Evolutionary conservation across 2,797 vertebrate genomes (phyloP).

Genomic region (Orientallactaga sibirica): DNA sequence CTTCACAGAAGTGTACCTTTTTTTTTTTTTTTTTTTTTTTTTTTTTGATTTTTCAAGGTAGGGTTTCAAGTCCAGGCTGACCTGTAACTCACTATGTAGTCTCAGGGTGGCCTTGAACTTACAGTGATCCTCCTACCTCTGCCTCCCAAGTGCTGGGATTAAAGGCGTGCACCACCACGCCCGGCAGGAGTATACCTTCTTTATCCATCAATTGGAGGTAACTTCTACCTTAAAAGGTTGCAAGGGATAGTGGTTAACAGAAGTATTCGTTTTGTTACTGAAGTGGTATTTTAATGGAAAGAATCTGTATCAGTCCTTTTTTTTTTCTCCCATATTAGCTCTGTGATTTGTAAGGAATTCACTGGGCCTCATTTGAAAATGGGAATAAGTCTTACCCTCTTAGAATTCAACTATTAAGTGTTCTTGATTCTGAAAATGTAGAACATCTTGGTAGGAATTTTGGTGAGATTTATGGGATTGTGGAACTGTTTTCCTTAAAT

Average conservation of each 20-base stretch:
- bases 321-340: not conserved
- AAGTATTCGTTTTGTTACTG: not conserved
- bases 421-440: constrained; percentile 37
- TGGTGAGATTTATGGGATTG: not conserved
- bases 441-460: constrained; percentile 13
- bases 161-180: too few relatives aligned
- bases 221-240: constrained; percentile 2
- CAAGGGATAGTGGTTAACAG: not conserved
- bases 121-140: too few relatives aligned
- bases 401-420: not conserved
- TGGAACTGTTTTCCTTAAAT: not conserved
- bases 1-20: not conserved
- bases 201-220: not conserved
- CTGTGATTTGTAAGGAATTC: constrained; percentile 58
- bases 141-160: too few relatives aligned
- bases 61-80: too few relatives aligned
- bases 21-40: too few relatives aligned
- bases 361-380: constrained; percentile 39
- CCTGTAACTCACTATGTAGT: too few relatives aligned
- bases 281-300: constrained; percentile 13
- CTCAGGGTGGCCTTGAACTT: too few relatives aligned
- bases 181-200: not conserved
- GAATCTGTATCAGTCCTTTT: not conserved
- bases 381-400: not conserved
- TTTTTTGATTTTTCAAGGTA: too few relatives aligned